Base-by-base conservation (phyloP, 1,140 invertebrate species). In the Battus philenor region DNA sequence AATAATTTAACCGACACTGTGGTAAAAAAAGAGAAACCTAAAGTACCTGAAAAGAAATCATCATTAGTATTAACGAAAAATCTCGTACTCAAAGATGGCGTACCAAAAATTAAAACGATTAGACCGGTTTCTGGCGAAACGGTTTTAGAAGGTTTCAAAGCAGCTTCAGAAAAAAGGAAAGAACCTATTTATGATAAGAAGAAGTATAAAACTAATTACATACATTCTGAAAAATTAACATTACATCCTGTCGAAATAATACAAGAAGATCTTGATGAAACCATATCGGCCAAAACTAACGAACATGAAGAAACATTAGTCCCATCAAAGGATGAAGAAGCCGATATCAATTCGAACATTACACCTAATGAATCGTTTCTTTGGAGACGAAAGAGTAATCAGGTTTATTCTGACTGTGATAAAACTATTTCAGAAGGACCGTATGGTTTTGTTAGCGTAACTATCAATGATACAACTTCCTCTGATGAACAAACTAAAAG, bases 11-110 rank as follows among this genome's bases (percentile, higher is more conserved):
- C 59, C 49, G 68, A 45, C 62, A 59, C 47, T 64, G 49, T 54
- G 41, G 49, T 56, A 26, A 20, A 57, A 34, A 85, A 71, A 67
- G 77, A 81, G 51, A 86, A 86, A 76, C 84, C 81, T 16, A 83
- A 83, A 83, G 72, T 86, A 78, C 84, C 84, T 79, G 84, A 86
- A 71, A 86, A 85, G 50, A 86, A 86, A 71, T 72, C 74, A 44
- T 72, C 80, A 29, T 39, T 86, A 71, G 64, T 78, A 10, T 64
- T 80, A 68, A 86, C 84, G 8, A 86, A 83, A 69, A 86, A 86
- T 59, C 20, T 86, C 50, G 82, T 86, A 18, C 60, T 86, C 20
- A 83, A 78, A 57, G 82, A 86, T 51, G 84, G 84, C 44, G 63
- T 84, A 41, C 77, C 84, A 36, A 86, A 86, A 78, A 77, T 86